Conservation (phyloP, 2,797 vertebrate genomes). For the Lemur catta region DNA sequence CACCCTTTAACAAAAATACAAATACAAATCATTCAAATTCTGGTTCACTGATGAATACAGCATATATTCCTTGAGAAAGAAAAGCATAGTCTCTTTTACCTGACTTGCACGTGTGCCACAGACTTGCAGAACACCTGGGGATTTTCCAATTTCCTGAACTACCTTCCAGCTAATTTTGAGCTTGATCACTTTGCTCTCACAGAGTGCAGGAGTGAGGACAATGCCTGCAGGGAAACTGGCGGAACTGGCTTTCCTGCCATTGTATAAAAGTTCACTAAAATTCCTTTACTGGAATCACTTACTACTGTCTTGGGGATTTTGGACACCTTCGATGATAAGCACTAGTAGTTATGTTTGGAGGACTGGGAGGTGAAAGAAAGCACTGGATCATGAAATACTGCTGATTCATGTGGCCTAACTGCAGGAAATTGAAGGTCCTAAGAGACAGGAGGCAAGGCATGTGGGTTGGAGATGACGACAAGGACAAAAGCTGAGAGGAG, state of each 20-base stretch:
- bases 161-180: neutral
- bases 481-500: fast-evolving
- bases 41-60: neutral
- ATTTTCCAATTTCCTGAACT: neutral
- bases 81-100: neutral
- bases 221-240: neutral
- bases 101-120: neutral
- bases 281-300: neutral
- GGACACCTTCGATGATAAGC: neutral
- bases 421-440: neutral
- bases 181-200: neutral
- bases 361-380: neutral
- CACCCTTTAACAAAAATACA: neutral
- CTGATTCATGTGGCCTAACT: neutral
- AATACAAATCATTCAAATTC: neutral
- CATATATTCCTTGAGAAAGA: neutral
- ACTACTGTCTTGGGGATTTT: neutral
- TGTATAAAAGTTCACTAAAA: neutral
- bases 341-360: neutral
- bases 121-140: too few species aligned
- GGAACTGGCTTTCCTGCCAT: neutral
- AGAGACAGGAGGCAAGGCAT: neutral
- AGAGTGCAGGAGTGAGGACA: neutral
- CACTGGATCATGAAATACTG: neutral
- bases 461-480: neutral